A percentile compares a stretch with the other conserved stretches of the same genome.
Conservation (phyloP, 1,140 invertebrate genomes). For the Sminthurides bifidus region DNA sequence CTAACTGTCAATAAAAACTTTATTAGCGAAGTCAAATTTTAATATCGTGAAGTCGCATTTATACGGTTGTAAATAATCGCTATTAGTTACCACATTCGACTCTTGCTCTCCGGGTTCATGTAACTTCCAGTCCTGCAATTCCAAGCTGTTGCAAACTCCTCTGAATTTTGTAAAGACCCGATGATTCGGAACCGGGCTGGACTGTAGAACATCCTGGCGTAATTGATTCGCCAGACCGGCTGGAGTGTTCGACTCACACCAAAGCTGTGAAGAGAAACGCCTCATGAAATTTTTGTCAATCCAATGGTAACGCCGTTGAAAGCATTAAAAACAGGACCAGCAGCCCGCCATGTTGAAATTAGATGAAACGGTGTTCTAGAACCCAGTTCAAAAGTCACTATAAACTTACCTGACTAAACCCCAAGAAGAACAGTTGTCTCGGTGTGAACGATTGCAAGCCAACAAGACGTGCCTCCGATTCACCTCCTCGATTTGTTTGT, state of each 20-base stretch:
- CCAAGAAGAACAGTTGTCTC: slow-evolving; percentile 47
- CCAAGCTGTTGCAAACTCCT: slow-evolving; percentile 44
- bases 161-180: slow-evolving; percentile 44
- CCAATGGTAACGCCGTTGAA: too few species aligned
- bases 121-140: slow-evolving; percentile 39
- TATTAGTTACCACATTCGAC: too few species aligned
- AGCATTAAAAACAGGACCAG: not conserved
- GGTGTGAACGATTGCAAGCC: slow-evolving; percentile 59
- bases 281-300: too few species aligned
- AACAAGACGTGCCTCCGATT: slow-evolving; percentile 45
- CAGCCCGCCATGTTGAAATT: too few species aligned
- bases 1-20: too few species aligned
- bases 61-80: too few species aligned
- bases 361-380: too few species aligned
- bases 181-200: slow-evolving; percentile 40
- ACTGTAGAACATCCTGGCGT: slow-evolving; percentile 28
- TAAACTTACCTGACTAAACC: slow-evolving; percentile 42
- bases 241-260: slow-evolving; percentile 32
- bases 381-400: not conserved
- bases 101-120: slow-evolving; percentile 41
- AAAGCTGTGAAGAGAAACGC: slow-evolving; percentile 31
- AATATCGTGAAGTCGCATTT: too few species aligned
- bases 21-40: too few species aligned
- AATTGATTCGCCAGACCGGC: slow-evolving; percentile 31
- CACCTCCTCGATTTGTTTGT: slow-evolving; percentile 33